phyloP scores from a whole-genome alignment of 1,140 invertebrate species.

The Apolygus lucorum region DNA sequence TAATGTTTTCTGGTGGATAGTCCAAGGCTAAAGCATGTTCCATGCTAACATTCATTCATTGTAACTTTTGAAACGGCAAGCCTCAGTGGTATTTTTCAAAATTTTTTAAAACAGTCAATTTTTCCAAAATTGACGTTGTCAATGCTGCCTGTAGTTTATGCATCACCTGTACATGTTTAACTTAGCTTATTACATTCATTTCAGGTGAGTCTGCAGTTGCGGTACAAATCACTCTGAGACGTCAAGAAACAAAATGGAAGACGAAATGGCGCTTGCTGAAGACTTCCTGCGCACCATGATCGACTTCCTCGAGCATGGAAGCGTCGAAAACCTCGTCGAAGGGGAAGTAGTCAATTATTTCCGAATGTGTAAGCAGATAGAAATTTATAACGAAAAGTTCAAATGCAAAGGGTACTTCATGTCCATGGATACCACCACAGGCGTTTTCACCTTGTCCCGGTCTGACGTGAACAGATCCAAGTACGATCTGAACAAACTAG shows the following conservation, averaged over 20 bases:
- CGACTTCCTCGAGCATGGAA: not conserved
- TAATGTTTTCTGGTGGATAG: no score
- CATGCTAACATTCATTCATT: no score
- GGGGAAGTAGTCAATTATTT: not conserved
- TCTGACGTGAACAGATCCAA: not conserved
- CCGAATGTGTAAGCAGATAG: not conserved
- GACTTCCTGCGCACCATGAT: not conserved
- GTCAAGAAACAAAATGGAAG: not conserved
- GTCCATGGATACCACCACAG: not conserved
- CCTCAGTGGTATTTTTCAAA: no score
- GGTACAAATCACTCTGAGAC: not conserved
- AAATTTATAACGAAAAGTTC: not conserved
- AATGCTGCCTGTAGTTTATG: no score
- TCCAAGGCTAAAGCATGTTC: no score
- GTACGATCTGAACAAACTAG: not conserved
- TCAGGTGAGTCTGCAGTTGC: no score
- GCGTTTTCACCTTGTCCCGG: not conserved
- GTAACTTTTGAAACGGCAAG: no score
- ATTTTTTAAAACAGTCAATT: no score
- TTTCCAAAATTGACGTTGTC: no score
- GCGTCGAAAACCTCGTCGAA: not conserved
- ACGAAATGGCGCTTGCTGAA: not conserved
- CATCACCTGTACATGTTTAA: no score
- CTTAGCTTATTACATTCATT: no score
- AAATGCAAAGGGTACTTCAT: not conserved